Evolutionary conservation across 2,888 invertebrate species (phyloP), one percentile per base, ranked within the genome.

Genomic region (Plebejus anna): DNA sequence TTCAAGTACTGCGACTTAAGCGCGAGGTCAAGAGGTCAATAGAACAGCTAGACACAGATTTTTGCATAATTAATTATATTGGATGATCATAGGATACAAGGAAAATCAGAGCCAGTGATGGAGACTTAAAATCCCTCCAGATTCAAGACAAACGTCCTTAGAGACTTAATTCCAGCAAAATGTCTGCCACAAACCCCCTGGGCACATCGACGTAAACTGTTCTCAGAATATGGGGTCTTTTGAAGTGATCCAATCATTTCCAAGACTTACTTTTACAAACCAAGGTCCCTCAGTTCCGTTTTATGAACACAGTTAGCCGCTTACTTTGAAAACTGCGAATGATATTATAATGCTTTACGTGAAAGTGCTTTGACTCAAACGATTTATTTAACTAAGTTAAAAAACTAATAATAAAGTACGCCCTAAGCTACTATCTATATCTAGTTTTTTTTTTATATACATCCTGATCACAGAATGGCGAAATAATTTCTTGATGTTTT

Each of bases 171-270:
- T 66, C 66, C 32, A 32, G 13, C 16, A 66, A 66, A 66, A 6
- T 66, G 6, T 4, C 22, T 28, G 32, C 66, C 36, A 36, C 66
- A 66, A 66, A 66, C 66, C 32, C 66, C 66, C 32, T 5, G 32
- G 66, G 32, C 66, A 66, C 3, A 9, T 61, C 13, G 32, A 66
- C 13, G 6, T 66, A 4, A 66, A 66, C 66, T 66, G 32, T 66
- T 66, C 66, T 36, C 66, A 66, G 66, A 66, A 66, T 11, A 36
- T 32, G 11, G 66, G 66, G 4, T 22, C 32, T 36, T 66, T 66
- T 66, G 66, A 66, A 61, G 4, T 61, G 66, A 32, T 66, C 66
- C 66, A 32, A 66, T 66, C 32, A 13, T 66, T 66, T 66, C 32
- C 32, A 66, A 66, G 32, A 36, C 32, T 66, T 36, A 32, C 66